Evolutionary conservation across 2,113 vertebrate species (phyloP).

Genomic region (Triplophysa tibetana): DNA sequence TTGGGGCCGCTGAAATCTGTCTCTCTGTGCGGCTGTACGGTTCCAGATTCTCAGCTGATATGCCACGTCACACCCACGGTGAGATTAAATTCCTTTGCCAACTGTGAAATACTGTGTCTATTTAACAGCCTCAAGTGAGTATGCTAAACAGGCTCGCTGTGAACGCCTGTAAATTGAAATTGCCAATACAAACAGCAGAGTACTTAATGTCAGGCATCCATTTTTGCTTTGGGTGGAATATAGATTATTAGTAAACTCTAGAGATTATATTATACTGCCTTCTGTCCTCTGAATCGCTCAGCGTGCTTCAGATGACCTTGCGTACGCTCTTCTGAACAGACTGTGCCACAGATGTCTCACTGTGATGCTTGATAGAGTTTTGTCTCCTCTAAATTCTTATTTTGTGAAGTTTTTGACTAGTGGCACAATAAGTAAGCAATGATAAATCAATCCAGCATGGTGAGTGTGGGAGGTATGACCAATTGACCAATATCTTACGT

Average conservation of each 20-base stretch:
- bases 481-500: too few species aligned
- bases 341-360: constrained; percentile 60
- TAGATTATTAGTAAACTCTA: neutral
- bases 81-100: constrained; percentile 40
- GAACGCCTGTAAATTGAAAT: too few species aligned
- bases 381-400: too few species aligned
- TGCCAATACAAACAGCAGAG: too few species aligned
- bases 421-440: too few species aligned
- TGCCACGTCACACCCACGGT: constrained; percentile 44
- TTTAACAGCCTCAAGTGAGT: constrained; percentile 1
- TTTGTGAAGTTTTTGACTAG: too few species aligned
- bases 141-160: too few species aligned
- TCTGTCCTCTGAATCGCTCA: neutral
- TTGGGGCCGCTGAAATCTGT: too few species aligned
- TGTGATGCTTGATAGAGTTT: constrained; percentile 36
- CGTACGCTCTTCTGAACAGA: constrained; percentile 55
- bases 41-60: constrained; percentile 44
- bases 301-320: constrained; percentile 51
- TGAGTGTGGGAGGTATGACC: too few species aligned
- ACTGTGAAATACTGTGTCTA: constrained; percentile 44
- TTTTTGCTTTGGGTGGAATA: neutral
- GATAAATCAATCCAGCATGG: too few species aligned
- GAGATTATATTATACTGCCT: neutral
- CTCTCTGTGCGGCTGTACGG: neutral
- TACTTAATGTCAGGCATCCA: neutral